These are phyloP conservation scores for Mystacornis crossleyi DNA, from an alignment of 2,113 vertebrate genomes.

Conservation along the genomic window DNA sequence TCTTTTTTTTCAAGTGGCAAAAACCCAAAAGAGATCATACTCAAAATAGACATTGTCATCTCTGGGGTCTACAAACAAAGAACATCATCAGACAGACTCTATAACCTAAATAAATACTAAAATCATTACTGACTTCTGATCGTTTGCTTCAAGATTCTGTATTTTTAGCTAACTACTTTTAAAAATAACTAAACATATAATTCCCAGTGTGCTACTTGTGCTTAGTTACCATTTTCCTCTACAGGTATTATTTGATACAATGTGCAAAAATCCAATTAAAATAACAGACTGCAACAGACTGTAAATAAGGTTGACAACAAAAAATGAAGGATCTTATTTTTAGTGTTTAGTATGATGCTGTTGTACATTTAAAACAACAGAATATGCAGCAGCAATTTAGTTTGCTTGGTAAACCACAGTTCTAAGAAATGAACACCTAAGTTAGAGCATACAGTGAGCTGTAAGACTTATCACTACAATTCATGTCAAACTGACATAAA, in stretches of 20 bases:
- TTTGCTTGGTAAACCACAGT: conserved; percentile 71
- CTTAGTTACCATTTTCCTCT: conserved; percentile 66
- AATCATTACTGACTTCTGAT: conserved; percentile 4
- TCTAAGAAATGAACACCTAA: conserved; percentile 76
- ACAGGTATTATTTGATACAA: conserved; percentile 55
- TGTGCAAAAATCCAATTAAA: conserved; percentile 71
- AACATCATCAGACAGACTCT: neutral
- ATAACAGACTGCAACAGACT: conserved; percentile 54
- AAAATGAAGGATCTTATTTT: conserved; percentile 58
- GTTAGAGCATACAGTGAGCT: conserved; percentile 59
- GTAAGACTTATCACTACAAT: conserved; percentile 65
- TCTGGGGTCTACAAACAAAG: conserved; percentile 1
- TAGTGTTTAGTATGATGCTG: conserved; percentile 67
- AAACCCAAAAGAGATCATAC: conserved; percentile 6
- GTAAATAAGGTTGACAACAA: conserved; percentile 75
- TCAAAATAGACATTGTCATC: neutral
- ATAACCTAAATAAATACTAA: conserved; percentile 58
- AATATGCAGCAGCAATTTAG: conserved; percentile 68
- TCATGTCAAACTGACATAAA: conserved; percentile 73
- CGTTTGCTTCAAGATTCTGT: conserved; percentile 18
- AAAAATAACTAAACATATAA: conserved; percentile 29
- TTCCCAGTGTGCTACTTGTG: conserved; percentile 74
- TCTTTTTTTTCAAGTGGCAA: neutral
- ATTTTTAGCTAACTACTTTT: conserved; percentile 18
- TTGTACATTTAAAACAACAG: conserved; percentile 73